Evolutionary conservation across 2,113 vertebrate species (phyloP).

Genomic region (Desmodus rotundus): DNA sequence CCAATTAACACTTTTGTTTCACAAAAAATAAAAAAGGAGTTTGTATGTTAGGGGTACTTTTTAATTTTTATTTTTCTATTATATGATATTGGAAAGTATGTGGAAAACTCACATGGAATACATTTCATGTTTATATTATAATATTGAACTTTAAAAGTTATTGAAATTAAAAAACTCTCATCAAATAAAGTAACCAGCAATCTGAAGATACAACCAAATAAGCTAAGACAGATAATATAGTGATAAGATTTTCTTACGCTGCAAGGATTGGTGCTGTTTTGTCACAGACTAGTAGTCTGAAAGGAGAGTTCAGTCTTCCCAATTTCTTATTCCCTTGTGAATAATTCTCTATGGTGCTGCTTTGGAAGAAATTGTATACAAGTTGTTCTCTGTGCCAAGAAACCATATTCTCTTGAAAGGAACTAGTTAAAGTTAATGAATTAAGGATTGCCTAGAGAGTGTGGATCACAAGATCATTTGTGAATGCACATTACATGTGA

Average conservation of each 20-base stretch:
- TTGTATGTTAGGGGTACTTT: background rate
- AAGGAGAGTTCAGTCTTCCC: background rate
- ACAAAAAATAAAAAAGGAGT: background rate
- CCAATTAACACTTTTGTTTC: background rate
- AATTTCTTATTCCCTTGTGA: background rate
- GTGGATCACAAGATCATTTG: background rate
- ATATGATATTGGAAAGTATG: background rate
- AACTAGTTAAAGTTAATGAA: background rate
- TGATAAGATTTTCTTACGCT: background rate
- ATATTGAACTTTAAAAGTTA: background rate
- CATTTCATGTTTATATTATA: background rate
- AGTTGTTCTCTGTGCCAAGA: background rate
- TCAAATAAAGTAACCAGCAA: background rate
- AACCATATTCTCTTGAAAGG: background rate
- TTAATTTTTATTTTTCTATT: background rate
- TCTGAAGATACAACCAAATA: background rate
- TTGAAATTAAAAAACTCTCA: background rate
- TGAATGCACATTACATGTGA: background rate
- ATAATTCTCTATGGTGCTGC: background rate
- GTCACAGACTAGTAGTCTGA: background rate
- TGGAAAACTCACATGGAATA: background rate
- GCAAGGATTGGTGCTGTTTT: background rate
- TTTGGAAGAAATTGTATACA: background rate
- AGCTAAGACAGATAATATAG: background rate
- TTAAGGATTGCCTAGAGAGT: background rate